phyloP scores from a whole-genome alignment of 2,888 invertebrate genomes.

The Lochmaea capreae region DNA sequence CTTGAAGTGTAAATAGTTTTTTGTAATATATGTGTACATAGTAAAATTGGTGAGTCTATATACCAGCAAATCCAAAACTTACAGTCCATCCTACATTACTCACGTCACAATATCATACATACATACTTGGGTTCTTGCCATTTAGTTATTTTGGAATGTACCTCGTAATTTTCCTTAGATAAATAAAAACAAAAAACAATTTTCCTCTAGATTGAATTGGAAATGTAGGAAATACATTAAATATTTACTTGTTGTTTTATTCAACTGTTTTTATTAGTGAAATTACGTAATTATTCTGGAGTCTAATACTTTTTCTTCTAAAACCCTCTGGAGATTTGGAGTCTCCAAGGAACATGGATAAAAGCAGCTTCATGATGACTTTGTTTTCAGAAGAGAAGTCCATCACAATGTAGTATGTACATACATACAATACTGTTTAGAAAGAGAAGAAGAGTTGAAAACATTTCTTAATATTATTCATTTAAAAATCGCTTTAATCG shows the following conservation, averaged over 20 bases:
- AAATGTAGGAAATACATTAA: not conserved
- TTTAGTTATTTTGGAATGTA: not conserved
- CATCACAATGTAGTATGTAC: not conserved
- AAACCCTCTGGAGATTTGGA: not conserved
- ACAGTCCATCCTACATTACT: too few species aligned
- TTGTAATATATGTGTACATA: too few species aligned
- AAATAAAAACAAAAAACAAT: not conserved
- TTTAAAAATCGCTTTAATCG: too few species aligned
- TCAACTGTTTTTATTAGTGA: not conserved
- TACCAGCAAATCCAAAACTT: too few species aligned
- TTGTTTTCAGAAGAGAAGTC: not conserved
- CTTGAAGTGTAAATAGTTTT: too few species aligned
- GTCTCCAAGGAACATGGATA: not conserved
- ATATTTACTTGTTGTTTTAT: not conserved
- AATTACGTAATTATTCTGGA: slow-evolving; percentile 5
- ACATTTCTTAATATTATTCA: too few species aligned
- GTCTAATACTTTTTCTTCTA: not conserved
- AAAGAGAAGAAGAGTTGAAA: not conserved
- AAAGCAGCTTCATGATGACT: not conserved
- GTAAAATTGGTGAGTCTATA: too few species aligned
- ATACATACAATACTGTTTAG: not conserved
- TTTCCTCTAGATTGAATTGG: not conserved
- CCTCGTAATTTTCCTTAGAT: not conserved
- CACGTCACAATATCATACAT: too few species aligned
- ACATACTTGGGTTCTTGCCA: too few species aligned